A percentile compares a stretch with the other conserved stretches of the same genome.
Conservation (phyloP, 2,113 vertebrate genomes). For the Dolichotis patagonum region DNA sequence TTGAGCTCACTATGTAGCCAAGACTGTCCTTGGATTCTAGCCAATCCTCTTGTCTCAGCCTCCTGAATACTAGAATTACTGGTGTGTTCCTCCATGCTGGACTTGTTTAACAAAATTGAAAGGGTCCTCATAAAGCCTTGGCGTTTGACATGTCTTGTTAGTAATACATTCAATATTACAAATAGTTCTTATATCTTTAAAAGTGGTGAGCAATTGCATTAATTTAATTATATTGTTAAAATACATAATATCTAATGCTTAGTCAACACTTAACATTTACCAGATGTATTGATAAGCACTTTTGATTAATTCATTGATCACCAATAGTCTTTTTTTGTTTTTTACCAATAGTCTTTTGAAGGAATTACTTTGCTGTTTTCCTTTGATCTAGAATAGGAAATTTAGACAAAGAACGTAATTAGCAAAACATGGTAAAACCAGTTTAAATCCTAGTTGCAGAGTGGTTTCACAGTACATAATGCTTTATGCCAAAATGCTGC, state of each 20-base stretch:
- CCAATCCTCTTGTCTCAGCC: neutral
- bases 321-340: neutral
- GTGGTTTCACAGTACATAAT: fast-evolving
- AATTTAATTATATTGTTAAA: neutral
- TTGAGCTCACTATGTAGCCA: neutral
- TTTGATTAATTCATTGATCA: neutral
- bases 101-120: neutral
- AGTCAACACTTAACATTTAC: fast-evolving
- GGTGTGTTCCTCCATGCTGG: neutral
- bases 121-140: neutral
- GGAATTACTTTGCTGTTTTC: neutral
- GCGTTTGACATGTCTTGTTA: neutral
- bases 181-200: neutral
- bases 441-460: neutral
- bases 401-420: neutral
- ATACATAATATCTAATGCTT: neutral
- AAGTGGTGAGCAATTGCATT: neutral
- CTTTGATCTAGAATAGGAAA: neutral
- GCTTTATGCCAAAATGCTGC: neutral
- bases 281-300: neutral
- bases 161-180: neutral
- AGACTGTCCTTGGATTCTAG: neutral
- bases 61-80: neutral
- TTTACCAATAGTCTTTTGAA: neutral
- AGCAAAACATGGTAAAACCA: neutral